Conservation (phyloP, 2,888 invertebrate species). For the Drosophila neutralis region DNA sequence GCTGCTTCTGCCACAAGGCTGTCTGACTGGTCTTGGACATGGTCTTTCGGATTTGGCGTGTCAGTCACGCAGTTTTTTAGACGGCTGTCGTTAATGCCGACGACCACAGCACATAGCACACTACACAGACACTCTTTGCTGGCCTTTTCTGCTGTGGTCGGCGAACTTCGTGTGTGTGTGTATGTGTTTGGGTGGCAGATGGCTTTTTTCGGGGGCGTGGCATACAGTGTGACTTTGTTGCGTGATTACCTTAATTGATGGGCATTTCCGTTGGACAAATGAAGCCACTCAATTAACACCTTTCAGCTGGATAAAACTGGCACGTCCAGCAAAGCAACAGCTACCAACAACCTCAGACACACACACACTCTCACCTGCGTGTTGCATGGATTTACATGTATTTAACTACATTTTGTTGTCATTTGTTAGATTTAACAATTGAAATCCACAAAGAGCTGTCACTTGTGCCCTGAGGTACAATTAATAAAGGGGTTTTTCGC, state of each 20-base stretch:
- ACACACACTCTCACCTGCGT: neutral
- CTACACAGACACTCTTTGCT: slow-evolving; percentile 19
- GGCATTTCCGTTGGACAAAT: slow-evolving; percentile 79
- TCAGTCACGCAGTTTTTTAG: slow-evolving; percentile 81
- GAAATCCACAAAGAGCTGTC: slow-evolving; percentile 9
- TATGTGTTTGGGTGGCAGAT: slow-evolving; percentile 1
- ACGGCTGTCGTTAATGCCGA: slow-evolving; percentile 65
- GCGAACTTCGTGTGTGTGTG: neutral
- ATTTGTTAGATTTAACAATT: slow-evolving; percentile 24
- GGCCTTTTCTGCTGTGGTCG: slow-evolving; percentile 18
- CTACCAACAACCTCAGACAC: slow-evolving; percentile 7
- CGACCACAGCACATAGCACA: slow-evolving; percentile 61
- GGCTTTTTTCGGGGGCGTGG: slow-evolving; percentile 57
- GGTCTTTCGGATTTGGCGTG: slow-evolving; percentile 59
- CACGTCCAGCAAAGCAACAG: slow-evolving; percentile 58
- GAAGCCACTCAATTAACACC: slow-evolving; percentile 81
- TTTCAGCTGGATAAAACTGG: slow-evolving; percentile 75
- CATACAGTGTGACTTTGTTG: slow-evolving; percentile 76
- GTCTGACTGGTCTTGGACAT: slow-evolving; percentile 36
- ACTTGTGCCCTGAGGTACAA: neutral
- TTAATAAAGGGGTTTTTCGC: neutral
- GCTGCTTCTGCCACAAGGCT: neutral
- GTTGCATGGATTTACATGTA: slow-evolving; percentile 20
- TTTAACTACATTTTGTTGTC: slow-evolving; percentile 25
- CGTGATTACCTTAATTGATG: slow-evolving; percentile 80